phyloP scores from a whole-genome alignment of 2,888 invertebrate genomes.

The Chaetogeoica ovagalla region DNA sequence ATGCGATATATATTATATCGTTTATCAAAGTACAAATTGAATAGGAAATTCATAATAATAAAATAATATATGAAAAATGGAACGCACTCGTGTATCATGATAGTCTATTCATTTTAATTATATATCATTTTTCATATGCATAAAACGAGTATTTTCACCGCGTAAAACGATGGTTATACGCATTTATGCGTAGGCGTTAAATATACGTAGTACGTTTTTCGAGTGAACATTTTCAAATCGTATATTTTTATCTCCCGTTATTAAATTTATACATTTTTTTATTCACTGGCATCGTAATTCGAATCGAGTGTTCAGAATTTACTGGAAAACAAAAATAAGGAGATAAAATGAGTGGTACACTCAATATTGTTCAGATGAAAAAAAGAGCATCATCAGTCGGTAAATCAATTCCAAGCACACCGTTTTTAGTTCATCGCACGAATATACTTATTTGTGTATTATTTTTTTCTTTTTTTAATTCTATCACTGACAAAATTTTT shows the following conservation, averaged over 20 bases:
- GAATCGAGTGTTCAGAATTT: background rate
- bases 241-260: too few species aligned
- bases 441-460: too few species aligned
- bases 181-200: too few species aligned
- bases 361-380: background rate
- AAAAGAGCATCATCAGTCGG: too few species aligned
- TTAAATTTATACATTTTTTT: background rate
- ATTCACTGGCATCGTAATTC: background rate
- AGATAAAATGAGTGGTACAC: background rate
- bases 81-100: background rate
- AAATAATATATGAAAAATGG: too few species aligned
- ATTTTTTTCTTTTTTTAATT: too few species aligned
- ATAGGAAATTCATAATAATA: background rate
- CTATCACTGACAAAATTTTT: too few species aligned
- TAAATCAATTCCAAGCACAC: too few species aligned
- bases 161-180: conserved; percentile 4
- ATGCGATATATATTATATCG: background rate
- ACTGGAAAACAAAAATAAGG: background rate
- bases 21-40: background rate
- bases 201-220: background rate
- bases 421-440: too few species aligned
- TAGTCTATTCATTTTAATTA: background rate
- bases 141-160: background rate
- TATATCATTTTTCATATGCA: background rate
- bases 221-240: background rate